phyloP scores from a whole-genome alignment of 2,113 vertebrate genomes.

The Telmatochromis sp. region DNA sequence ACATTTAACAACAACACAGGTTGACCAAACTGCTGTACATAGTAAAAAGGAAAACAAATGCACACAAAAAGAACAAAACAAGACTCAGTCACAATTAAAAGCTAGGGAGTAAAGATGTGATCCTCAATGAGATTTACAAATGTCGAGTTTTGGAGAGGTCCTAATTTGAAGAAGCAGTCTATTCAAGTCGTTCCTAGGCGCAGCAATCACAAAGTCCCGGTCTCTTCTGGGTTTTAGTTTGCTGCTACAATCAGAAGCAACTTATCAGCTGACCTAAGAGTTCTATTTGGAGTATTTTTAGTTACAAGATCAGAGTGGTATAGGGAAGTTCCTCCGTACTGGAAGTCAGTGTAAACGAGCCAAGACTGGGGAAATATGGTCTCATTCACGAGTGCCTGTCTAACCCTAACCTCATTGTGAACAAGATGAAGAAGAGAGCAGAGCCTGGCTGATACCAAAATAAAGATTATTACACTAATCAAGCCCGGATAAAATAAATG shows the following conservation, averaged over 20 bases:
- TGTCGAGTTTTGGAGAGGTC: background rate
- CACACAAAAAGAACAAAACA: background rate
- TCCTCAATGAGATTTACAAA: accelerated
- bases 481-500: too few relatives aligned
- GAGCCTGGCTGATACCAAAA: too few relatives aligned
- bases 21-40: background rate
- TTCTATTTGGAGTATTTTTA: background rate
- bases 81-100: background rate
- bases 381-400: too few relatives aligned
- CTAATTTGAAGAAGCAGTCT: background rate
- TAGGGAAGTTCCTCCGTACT: too few relatives aligned
- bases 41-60: background rate
- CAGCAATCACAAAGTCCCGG: accelerated
- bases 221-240: accelerated
- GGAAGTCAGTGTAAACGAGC: too few relatives aligned
- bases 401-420: too few relatives aligned
- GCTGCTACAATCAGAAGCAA: background rate
- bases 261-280: background rate
- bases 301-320: background rate
- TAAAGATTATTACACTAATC: too few relatives aligned
- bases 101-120: background rate
- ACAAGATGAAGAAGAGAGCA: too few relatives aligned
- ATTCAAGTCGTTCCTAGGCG: background rate
- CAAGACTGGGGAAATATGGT: too few relatives aligned
- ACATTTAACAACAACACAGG: background rate